These are phyloP conservation scores for Prorops nasuta DNA, from an alignment of 1,140 invertebrate species.

Conservation along the genomic window DNA sequence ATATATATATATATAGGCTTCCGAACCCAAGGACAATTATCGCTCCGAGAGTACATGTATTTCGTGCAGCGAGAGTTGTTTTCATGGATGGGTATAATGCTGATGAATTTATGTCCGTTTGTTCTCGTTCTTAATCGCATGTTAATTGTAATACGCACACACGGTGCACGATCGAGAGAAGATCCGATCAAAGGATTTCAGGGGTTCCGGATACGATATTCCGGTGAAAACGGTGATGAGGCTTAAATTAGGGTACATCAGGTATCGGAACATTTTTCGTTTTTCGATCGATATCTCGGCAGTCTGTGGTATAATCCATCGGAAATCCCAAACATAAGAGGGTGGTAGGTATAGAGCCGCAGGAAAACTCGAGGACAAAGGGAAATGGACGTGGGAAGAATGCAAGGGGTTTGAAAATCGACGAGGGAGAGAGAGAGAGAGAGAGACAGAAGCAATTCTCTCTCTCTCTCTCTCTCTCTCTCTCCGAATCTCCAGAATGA, in stretches of 20 bases:
- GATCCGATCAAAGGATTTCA: no score
- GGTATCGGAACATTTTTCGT: slow-evolving; percentile 18
- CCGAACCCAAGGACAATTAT: no score
- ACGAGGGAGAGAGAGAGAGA: slow-evolving; percentile 13
- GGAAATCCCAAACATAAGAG: background rate
- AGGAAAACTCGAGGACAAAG: slow-evolving; percentile 33
- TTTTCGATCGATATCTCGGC: slow-evolving; percentile 12
- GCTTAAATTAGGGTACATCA: slow-evolving; percentile 19
- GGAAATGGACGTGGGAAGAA: slow-evolving; percentile 35
- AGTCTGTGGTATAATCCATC: background rate
- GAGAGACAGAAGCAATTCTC: slow-evolving; percentile 18
- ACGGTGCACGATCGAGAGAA: no score
- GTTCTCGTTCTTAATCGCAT: no score
- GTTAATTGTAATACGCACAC: no score
- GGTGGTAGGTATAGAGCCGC: slow-evolving; percentile 22
- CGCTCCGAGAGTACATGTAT: no score
- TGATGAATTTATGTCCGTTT: no score
- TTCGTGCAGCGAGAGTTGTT: no score
- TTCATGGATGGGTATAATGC: no score
- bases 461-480: slow-evolving; percentile 16
- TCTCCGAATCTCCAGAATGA: background rate
- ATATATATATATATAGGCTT: no score
- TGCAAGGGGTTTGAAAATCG: slow-evolving; percentile 14
- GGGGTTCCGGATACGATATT: background rate
- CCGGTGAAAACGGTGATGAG: background rate